A percentile compares a stretch with the other conserved stretches of the same genome.
These are phyloP conservation scores for Melangyna quadrimaculata DNA, from an alignment of 2,888 invertebrate species.

Conservation along the genomic window DNA sequence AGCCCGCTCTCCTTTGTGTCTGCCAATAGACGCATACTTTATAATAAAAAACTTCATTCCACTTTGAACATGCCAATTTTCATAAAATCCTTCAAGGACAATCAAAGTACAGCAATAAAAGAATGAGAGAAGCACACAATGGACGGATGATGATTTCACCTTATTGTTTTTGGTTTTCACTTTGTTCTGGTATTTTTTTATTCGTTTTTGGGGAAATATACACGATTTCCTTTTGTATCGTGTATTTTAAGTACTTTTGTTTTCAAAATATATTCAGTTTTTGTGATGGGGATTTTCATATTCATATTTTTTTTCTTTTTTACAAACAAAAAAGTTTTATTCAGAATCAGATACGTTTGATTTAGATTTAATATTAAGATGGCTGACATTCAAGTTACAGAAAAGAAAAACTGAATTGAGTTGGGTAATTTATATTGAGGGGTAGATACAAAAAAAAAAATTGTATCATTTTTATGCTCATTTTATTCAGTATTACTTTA, in stretches of 20 bases:
- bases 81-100: slow-evolving; percentile 54
- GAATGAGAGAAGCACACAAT: not conserved
- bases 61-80: slow-evolving; percentile 55
- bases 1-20: slow-evolving; percentile 16
- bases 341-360: not conserved
- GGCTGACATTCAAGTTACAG: not conserved
- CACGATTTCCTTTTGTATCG: not conserved
- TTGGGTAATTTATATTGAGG: not conserved
- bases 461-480: no score
- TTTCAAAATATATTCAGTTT: not conserved
- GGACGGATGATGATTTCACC: slow-evolving; percentile 30
- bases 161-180: not conserved
- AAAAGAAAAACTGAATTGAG: not conserved
- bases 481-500: no score
- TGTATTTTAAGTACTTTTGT: not conserved
- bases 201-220: not conserved
- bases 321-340: not conserved
- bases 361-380: not conserved
- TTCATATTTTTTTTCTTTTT: not conserved
- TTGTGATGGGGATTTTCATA: not conserved
- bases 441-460: not conserved
- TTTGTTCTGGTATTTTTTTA: slow-evolving; percentile 6
- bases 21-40: not conserved
- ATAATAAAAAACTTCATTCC: slow-evolving; percentile 15
- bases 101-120: not conserved